Evolutionary conservation across 2,888 invertebrate species (phyloP), one percentile per base, ranked within the genome.

Genomic region (Lucinisca nassula): DNA sequence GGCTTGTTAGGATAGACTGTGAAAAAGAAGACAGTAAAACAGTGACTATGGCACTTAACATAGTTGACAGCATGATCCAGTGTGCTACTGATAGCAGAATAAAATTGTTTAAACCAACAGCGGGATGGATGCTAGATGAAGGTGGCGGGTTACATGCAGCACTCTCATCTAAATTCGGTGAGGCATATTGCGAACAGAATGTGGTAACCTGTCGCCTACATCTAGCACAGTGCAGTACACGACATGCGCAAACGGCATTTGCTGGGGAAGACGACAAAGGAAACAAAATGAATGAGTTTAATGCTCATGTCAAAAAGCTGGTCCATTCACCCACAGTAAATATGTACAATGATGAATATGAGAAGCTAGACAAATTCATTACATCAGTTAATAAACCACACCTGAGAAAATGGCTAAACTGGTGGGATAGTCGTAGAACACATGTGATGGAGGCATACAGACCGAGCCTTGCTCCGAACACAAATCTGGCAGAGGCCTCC

Each of bases 101-200:
- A 4, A 49, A 14, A 12, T 6, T 27, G 17, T 75, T 75, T 49
- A 17, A n/a, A n/a, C 75, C 75, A 30, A 14, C 21, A 49, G 45
- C 75, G n/a, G 75, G 75, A 17, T 38, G 27, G 14, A 75, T 75
- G 75, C 21, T 75, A 12, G 49, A 75, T 75, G 75, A 75, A 75
- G 75, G 75, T 38, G 75, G 75, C 4, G 75, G 75, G 27, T 32
- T 75, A 32, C 75, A 75, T 49, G 24, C 75, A 27, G 45, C 49
- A 14, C 21, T 75, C 2, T 4, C 24, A 27, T 21, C 21, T 6
- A 37, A 38, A 21, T 49, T 24, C 45, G 30, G 49, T 14, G 32
- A 75, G 32, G 10, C 21, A 30, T 75, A 45, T 21, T 32, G 32
- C 40, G 32, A 75, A 21, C 3, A 17, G 45, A 49, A 75, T n/a